Evolutionary conservation across 2,113 vertebrate species (phyloP), one percentile per base, ranked within the genome.

Genomic region (Eira barbara): DNA sequence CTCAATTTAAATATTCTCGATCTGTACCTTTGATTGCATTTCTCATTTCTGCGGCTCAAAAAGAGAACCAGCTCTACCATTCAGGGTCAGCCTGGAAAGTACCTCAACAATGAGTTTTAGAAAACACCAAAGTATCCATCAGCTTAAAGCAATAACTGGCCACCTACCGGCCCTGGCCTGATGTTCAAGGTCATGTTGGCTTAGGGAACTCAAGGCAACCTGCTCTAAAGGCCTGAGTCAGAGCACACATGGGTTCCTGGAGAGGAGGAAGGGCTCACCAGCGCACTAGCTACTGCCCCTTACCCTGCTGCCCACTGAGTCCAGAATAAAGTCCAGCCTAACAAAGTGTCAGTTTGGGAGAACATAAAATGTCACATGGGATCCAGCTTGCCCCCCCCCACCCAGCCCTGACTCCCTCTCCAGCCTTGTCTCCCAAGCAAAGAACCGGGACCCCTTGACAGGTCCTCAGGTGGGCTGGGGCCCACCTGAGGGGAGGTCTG

Each of bases 341-440:
- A 34, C 18, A 55, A 13, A 29, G 49, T 9, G 4, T 34, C 59
- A 34, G 61, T 15, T 34, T n/a, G 67, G 36, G 63, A 69, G 42
- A 88, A 31, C 74, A 29, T 4, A 7, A 0, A 9, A 21, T 20
- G 31, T 23, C 74, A 29, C 2, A 0, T 4, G 73, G 39, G 45
- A 57, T 29, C 47, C 31, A 23, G 10, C 10, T 3, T 0, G 1
- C 57, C 42, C 39, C 31, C 49, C 15, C 83, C 71, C 1, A 0
- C 27, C 25, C 83, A 31, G 7, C 63, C 39, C 31, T 1, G 6
- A n/a, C 57, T 91, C 31, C 23, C 31, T 67, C 39, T 39, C 85
- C 47, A 31, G 0, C 57, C 15, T 76, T 0, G 0, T 76, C 15
- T 49, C 3, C 25, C 73, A 76, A 57, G 34, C 11, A 69, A 20